phyloP scores from a whole-genome alignment of 1,140 invertebrate genomes.

The Planococcus citri region DNA sequence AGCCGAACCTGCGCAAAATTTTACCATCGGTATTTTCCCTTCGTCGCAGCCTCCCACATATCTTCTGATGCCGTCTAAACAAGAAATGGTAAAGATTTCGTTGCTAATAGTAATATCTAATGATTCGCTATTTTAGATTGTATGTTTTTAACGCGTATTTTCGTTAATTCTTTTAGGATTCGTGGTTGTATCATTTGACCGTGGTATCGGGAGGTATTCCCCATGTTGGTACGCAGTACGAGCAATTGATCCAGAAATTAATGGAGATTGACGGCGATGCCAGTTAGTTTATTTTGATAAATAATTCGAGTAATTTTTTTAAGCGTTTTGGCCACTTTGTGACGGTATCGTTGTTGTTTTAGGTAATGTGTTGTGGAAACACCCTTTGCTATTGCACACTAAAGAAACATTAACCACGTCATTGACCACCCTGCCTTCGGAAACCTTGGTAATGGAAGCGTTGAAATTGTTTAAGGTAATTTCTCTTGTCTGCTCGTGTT shows the following conservation, averaged over 20 bases:
- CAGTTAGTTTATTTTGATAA: constrained; percentile 42
- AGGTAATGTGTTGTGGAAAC: constrained; percentile 85
- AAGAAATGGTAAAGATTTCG: constrained; percentile 43
- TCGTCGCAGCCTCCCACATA: constrained; percentile 85
- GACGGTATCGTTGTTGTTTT: constrained; percentile 29
- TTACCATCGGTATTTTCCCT: constrained; percentile 86
- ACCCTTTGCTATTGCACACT: constrained; percentile 78
- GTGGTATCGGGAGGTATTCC: constrained; percentile 83
- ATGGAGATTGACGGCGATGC: constrained; percentile 91
- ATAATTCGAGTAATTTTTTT: neutral
- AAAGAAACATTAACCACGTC: constrained; percentile 77
- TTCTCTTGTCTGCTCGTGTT: neutral
- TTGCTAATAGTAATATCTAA: neutral
- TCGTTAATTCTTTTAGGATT: constrained; percentile 42
- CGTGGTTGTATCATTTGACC: constrained; percentile 88
- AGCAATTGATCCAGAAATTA: constrained; percentile 83
- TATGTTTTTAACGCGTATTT: no score
- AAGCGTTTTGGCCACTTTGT: no score
- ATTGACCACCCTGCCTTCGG: constrained; percentile 72
- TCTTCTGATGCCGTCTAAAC: constrained; percentile 75
- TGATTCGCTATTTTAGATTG: no score
- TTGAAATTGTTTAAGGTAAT: constrained; percentile 85
- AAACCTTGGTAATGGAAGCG: constrained; percentile 73
- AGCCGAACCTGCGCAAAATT: constrained; percentile 51
- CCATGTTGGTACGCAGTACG: constrained; percentile 84